A percentile compares a stretch with the other conserved stretches of the same genome.
phyloP scores from a whole-genome alignment of 2,888 invertebrate species.

The Crepidodera aurea region DNA sequence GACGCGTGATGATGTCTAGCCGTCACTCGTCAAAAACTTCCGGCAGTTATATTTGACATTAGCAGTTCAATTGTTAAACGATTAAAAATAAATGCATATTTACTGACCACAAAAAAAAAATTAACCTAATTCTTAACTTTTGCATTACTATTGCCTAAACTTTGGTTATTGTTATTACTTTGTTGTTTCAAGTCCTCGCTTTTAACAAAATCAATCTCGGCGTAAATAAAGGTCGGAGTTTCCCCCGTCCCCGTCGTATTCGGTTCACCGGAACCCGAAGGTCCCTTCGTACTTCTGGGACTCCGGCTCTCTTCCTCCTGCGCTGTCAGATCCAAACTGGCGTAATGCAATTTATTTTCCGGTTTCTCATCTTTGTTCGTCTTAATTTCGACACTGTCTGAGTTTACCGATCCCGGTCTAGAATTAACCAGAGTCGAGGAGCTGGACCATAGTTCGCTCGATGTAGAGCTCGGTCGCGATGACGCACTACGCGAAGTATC shows the following conservation, averaged over 20 bases:
- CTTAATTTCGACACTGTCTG: slow-evolving; percentile 47
- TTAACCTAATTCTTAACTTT: slow-evolving; percentile 51
- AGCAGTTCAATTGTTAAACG: too few relatives aligned
- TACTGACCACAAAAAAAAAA: background rate
- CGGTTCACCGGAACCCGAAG: background rate
- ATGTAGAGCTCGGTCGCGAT: slow-evolving; percentile 57
- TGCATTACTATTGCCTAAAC: slow-evolving; percentile 41
- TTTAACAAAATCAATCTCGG: slow-evolving; percentile 82
- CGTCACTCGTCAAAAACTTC: too few relatives aligned
- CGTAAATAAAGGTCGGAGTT: slow-evolving; percentile 69
- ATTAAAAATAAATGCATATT: background rate
- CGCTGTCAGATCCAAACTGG: slow-evolving; percentile 69
- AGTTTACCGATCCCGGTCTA: slow-evolving; percentile 57
- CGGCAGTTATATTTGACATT: too few relatives aligned
- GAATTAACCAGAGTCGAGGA: slow-evolving; percentile 59
- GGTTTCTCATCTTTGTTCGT: slow-evolving; percentile 50
- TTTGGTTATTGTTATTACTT: slow-evolving; percentile 27
- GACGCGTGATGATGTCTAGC: too few relatives aligned
- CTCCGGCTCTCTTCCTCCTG: slow-evolving; percentile 48
- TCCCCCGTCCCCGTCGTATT: slow-evolving; percentile 34
- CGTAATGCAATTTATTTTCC: slow-evolving; percentile 68
- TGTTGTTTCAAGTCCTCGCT: slow-evolving; percentile 63
- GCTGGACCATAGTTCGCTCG: slow-evolving; percentile 57
- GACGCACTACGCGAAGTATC: slow-evolving; percentile 35
- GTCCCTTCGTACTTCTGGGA: slow-evolving; percentile 44